Evolutionary conservation across 1,140 invertebrate species (phyloP).

Genomic region (Tetramorium alpestre): DNA sequence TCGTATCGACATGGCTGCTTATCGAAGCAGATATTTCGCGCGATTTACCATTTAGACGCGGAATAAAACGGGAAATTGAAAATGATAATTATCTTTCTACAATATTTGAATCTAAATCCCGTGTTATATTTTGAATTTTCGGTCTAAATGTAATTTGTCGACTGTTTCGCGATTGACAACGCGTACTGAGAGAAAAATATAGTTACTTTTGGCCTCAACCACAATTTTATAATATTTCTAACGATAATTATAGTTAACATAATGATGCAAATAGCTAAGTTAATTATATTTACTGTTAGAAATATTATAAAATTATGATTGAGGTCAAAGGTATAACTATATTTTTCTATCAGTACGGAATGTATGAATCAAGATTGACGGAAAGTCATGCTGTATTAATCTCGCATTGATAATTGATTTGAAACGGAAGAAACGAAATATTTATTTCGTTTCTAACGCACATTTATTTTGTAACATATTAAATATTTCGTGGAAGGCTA

Average conservation of each 20-base stretch:
- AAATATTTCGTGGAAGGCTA: neutral
- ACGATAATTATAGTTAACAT: too few species aligned
- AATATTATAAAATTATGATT: too few species aligned
- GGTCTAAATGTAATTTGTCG: neutral
- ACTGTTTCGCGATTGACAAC: neutral
- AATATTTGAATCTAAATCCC: neutral
- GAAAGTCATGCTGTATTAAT: neutral
- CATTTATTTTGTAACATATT: neutral
- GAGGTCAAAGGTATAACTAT: too few species aligned
- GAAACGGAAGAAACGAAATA: neutral
- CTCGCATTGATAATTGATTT: neutral
- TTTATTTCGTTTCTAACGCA: neutral
- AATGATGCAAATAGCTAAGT: too few species aligned
- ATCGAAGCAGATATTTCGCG: neutral
- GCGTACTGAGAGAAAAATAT: neutral
- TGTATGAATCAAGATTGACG: neutral
- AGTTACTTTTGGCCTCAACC: too few species aligned
- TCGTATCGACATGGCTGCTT: neutral
- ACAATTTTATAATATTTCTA: too few species aligned
- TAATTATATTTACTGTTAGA: too few species aligned
- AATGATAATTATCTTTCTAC: neutral
- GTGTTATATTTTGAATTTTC: neutral
- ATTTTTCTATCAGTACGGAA: neutral
- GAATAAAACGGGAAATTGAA: neutral
- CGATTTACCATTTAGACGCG: neutral